Evolutionary conservation across 2,888 invertebrate species (phyloP), one percentile per base, ranked within the genome.

Genomic region (Phytoseiulus persimilis): DNA sequence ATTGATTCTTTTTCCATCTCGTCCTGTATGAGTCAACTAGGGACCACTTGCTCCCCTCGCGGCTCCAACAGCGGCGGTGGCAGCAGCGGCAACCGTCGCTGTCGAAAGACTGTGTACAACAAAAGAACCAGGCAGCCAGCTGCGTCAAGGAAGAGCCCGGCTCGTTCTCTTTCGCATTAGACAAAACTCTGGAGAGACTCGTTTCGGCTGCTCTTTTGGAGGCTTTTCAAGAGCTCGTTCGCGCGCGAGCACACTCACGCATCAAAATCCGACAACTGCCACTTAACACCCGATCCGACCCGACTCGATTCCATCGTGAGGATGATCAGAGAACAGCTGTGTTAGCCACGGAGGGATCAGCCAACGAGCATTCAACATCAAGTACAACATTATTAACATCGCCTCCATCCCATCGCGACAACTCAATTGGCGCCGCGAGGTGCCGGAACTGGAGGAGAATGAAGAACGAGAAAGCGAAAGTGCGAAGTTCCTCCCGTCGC

Each of bases 21-120:
- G 65, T 65, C 65, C 65, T 23, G 87, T 87, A 87, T 87, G 87
- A 87, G 32, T 87, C 87, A 87, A 87, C 87, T 87, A 45, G 32
- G 87, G n/a, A 87, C 33, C 32, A 33, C 33, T 87, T 87, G 87
- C 33, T 65, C 65, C 65, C 65, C 65, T 23, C 28, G 65, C n/a
- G n/a, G n/a, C 65, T 65, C 65, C 65, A 28, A 28, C 65, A 65
- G 65, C 28, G 28, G 65, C 65, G 28, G 9, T 1, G 9, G 65
- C 65, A 23, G 65, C 65, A 23, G 28, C 65, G 2, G 65, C 18
- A 14, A 28, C 9, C 65, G 2, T 18, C 65, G 65, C 65, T 65
- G 65, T 65, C 28, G 65, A 65, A 65, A 23, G 65, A 65, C 65
- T 65, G 65, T 65, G 65, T 65, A 65, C 65, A 65, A 65, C 65